Base-by-base conservation (phyloP, 2,888 invertebrate species). In the Megamerina dolium region DNA sequence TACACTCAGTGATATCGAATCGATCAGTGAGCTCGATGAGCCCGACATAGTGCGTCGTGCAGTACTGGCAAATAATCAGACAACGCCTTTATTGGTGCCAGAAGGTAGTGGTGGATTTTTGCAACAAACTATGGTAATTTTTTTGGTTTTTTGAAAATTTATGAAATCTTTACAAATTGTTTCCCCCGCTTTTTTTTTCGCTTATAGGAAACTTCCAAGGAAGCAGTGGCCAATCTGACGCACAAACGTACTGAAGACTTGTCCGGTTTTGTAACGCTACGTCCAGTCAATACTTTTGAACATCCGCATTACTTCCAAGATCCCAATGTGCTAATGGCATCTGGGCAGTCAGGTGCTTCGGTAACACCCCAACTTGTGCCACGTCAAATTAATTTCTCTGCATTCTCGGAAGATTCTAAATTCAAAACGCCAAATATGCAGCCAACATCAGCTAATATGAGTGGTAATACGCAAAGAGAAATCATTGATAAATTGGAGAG, bases 21-120 rank as follows among this genome's bases (percentile, higher is more conserved):
- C 85, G 2, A 80, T 85, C 61, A 80, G 84, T 0, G 85, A 85
- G 52, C 80, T 78, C 46, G 83, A 83, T 48, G 83, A 83, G 53
- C 77, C 79, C 37, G 82, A 82, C 58, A 74, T 79, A 43, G 77
- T 77, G 64, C 71, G 79, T 5, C 75, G 75, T 1, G 78, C 76
- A 6, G 57, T 55, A 2, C 43, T 41, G 4, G 42, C 40, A 5
- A 50, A 51, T 39, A 59, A 55, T 8, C 57, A 60, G 18, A 61
- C 58, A 10, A 62, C 65, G 3, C 64, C 68, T 0, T 50, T 70
- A 1, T 46, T 58, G 23, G 23, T 66, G 38, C 57, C 54, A 1
- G 59, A 61, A 4, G 57, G 54, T 29, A 57, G 57, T 43, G 57
- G 54, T 8, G 62, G 47, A 20, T 62, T 59, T 37, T 43, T 64